These are phyloP conservation scores for Streptopelia turtur DNA, from an alignment of 2,797 vertebrate genomes.

Conservation along the genomic window DNA sequence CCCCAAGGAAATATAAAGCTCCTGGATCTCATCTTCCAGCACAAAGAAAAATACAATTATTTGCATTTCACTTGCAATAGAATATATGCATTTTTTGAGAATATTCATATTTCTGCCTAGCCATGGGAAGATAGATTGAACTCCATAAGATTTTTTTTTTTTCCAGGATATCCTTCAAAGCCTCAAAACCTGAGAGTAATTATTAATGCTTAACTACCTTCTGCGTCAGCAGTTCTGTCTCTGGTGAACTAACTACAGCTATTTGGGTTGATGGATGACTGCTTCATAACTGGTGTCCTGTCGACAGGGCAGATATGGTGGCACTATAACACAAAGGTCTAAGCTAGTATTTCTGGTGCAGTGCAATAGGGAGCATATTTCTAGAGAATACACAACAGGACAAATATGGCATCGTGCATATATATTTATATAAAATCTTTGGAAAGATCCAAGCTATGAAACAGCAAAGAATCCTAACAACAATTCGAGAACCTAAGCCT, in stretches of 20 bases:
- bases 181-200: background rate
- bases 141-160: background rate
- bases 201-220: background rate
- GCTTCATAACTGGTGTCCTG: background rate
- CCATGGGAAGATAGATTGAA: background rate
- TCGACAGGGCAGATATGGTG: background rate
- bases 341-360: background rate
- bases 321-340: background rate
- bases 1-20: background rate
- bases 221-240: constrained; percentile 20
- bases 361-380: background rate
- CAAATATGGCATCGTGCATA: background rate
- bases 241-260: background rate
- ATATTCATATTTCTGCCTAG: background rate
- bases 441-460: background rate
- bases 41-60: background rate
- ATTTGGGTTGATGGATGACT: background rate
- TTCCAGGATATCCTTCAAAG: background rate
- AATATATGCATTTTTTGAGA: background rate
- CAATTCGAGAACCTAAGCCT: background rate
- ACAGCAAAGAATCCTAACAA: background rate
- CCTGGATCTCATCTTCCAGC: background rate
- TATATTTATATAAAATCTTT: background rate
- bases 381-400: background rate
- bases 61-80: background rate